phyloP scores from a whole-genome alignment of 2,797 vertebrate species.

The Taeniopygia guttata region DNA sequence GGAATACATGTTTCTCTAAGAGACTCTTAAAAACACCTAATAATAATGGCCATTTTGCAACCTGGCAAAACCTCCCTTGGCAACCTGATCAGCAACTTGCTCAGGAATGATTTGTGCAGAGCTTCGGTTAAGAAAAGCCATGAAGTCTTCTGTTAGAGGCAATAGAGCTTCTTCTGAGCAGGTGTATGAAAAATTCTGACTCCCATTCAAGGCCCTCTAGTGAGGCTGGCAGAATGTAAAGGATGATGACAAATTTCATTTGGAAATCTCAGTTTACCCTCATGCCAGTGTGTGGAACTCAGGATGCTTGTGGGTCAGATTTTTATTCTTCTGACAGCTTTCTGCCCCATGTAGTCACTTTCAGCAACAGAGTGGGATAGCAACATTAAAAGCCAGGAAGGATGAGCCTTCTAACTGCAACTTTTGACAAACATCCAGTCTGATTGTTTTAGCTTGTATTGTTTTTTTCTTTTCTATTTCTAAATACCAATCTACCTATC shows the following conservation, averaged over 20 bases:
- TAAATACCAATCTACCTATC: neutral
- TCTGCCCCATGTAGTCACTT: neutral
- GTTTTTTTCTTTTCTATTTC: neutral
- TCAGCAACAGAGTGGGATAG: neutral
- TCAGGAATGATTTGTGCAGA: neutral
- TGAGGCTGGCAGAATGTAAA: neutral
- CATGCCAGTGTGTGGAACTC: neutral
- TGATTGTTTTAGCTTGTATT: neutral
- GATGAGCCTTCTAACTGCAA: neutral
- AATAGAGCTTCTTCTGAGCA: neutral
- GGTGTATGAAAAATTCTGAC: neutral
- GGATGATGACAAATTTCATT: neutral
- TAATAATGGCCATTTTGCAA: neutral
- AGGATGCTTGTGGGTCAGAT: too few relatives aligned
- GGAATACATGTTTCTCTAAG: neutral
- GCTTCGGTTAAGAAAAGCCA: neutral
- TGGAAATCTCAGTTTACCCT: neutral
- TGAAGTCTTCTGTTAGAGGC: neutral
- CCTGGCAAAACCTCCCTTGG: neutral
- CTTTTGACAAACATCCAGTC: neutral
- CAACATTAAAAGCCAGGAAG: neutral
- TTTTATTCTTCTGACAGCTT: neutral
- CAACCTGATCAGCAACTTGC: neutral
- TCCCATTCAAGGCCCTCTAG: neutral
- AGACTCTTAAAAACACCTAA: neutral